phyloP scores from a whole-genome alignment of 2,888 invertebrate species.

The Thelaira solivaga region DNA sequence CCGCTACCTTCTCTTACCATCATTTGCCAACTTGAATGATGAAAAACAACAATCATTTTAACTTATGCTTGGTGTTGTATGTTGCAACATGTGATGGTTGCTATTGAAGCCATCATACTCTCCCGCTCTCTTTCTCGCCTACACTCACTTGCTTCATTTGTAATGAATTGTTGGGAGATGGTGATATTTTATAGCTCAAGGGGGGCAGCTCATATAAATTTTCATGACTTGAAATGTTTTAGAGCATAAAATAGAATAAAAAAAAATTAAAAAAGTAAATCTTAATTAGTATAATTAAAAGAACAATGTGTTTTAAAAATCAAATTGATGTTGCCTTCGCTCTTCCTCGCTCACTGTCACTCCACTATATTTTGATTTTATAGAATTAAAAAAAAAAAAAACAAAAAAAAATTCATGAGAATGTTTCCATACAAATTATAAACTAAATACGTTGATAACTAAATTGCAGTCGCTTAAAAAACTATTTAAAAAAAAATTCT shows the following conservation, averaged over 20 bases:
- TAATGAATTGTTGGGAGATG: too few species aligned
- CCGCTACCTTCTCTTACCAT: neutral
- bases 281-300: conserved; percentile 60
- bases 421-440: too few species aligned
- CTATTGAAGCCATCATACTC: too few species aligned
- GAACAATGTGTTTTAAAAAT: conserved; percentile 44
- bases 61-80: neutral
- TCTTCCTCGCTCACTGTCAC: neutral
- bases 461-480: too few species aligned
- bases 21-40: neutral
- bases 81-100: neutral
- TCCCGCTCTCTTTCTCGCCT: too few species aligned
- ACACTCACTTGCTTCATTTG: too few species aligned
- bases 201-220: too few species aligned
- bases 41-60: conserved; percentile 1
- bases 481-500: too few species aligned
- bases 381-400: too few species aligned
- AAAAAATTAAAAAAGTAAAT: conserved; percentile 51
- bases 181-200: too few species aligned
- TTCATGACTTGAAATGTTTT: conserved; percentile 17
- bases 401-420: too few species aligned
- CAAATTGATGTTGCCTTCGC: conserved; percentile 13
- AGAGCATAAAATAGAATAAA: neutral
- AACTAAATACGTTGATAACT: too few species aligned
- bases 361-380: neutral